Evolutionary conservation across 2,797 vertebrate species (phyloP).

Genomic region (Alcedo atthis): DNA sequence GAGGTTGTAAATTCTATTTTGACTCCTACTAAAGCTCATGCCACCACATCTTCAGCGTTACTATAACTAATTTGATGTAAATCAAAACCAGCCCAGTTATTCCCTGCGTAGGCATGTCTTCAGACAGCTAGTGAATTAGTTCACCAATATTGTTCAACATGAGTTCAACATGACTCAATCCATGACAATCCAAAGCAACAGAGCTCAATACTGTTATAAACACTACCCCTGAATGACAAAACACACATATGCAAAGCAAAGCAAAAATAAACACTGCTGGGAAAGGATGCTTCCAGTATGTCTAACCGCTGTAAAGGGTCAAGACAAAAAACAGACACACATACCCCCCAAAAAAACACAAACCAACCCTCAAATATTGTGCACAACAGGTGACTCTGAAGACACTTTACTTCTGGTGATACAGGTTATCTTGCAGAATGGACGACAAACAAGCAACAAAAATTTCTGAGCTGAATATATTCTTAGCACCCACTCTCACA

Average conservation of each 20-base stretch:
- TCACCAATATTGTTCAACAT: background rate
- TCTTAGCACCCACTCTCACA: background rate
- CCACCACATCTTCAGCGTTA: background rate
- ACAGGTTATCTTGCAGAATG: background rate
- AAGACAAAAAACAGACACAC: background rate
- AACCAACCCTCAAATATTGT: background rate
- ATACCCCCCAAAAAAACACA: accelerated
- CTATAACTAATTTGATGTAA: background rate
- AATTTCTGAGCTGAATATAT: background rate
- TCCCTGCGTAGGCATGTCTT: background rate
- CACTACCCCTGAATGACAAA: background rate
- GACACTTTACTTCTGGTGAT: background rate
- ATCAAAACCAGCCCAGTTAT: background rate
- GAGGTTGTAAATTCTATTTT: background rate
- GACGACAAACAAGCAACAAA: background rate
- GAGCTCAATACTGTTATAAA: background rate
- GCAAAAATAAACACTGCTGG: background rate
- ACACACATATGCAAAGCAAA: background rate
- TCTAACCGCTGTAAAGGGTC: background rate
- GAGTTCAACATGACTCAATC: background rate
- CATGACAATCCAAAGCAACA: background rate
- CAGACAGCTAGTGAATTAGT: background rate
- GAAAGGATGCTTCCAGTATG: background rate
- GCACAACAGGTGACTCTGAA: background rate
- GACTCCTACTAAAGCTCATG: background rate